phyloP scores from a whole-genome alignment of 2,888 invertebrate species.

The Sinohyriopsis cumingii region DNA sequence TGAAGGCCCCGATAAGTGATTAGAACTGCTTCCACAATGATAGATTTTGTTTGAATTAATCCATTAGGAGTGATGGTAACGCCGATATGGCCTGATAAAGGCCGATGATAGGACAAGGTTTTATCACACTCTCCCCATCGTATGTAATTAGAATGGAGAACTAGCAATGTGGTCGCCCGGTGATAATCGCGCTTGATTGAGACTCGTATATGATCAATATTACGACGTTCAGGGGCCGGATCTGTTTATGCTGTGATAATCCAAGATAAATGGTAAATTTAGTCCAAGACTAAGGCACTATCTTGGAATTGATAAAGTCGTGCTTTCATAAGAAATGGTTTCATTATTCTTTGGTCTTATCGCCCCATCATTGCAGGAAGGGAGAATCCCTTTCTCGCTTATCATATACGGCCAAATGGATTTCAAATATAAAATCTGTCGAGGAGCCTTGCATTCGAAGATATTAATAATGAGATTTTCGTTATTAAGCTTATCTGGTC shows the following conservation, averaged over 20 bases:
- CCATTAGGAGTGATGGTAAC: constrained; percentile 55
- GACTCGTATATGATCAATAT: constrained; percentile 56
- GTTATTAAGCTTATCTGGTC: constrained; percentile 32
- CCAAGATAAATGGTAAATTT: constrained; percentile 56
- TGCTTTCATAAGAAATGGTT: constrained; percentile 41
- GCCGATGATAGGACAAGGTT: constrained; percentile 40
- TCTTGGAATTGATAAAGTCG: constrained; percentile 34
- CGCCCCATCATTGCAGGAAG: constrained; percentile 23
- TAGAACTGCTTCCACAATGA: constrained; percentile 50
- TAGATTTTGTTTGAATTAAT: constrained; percentile 63
- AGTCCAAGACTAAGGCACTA: constrained; percentile 36
- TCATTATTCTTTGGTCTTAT: constrained; percentile 36
- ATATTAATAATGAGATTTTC: constrained; percentile 43
- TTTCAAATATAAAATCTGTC: constrained; percentile 45
- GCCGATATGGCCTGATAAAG: constrained; percentile 47
- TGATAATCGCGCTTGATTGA: constrained; percentile 62
- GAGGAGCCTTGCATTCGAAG: constrained; percentile 13
- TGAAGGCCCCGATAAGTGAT: constrained; percentile 58
- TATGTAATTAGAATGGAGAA: constrained; percentile 63
- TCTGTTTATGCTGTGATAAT: constrained; percentile 49
- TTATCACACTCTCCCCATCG: constrained; percentile 56
- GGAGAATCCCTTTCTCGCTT: constrained; percentile 18
- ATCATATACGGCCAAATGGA: constrained; percentile 47
- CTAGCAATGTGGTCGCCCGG: constrained; percentile 42
- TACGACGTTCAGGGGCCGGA: constrained; percentile 25